Evolutionary conservation across 2,797 vertebrate species (phyloP).

Genomic region (Tiaroga cobitis): DNA sequence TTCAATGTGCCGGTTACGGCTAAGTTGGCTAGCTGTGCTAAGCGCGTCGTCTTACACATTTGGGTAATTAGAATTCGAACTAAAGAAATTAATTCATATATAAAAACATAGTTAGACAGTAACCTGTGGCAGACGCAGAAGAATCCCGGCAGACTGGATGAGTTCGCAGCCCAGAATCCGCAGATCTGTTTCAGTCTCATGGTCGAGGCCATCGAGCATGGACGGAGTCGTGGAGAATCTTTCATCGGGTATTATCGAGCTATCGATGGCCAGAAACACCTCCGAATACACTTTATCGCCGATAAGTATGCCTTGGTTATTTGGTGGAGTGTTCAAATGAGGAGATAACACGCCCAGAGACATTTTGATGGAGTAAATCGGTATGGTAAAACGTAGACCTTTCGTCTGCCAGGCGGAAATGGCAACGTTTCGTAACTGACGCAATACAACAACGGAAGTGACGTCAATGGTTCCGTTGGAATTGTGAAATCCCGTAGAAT

Average conservation of each 20-base stretch:
- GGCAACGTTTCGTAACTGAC: constrained; percentile 37
- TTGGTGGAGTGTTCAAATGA: constrained; percentile 67
- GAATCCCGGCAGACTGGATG: constrained; percentile 85
- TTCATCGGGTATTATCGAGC: constrained; percentile 94
- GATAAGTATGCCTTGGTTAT: constrained; percentile 89
- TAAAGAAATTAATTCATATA: not conserved
- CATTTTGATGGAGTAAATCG: constrained; percentile 42
- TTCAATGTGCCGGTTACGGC: not conserved
- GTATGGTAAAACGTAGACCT: constrained; percentile 20
- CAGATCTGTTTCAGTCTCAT: constrained; percentile 82
- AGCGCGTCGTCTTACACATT: not conserved
- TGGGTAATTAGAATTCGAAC: too few species aligned
- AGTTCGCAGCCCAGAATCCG: constrained; percentile 86
- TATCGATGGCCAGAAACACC: constrained; percentile 93
- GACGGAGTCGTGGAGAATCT: constrained; percentile 87
- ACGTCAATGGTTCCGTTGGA: not conserved
- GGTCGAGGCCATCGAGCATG: constrained; percentile 84
- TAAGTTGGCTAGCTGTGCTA: constrained; percentile 23
- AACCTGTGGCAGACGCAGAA: constrained; percentile 82
- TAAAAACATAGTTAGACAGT: not conserved
- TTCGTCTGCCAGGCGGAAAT: constrained; percentile 44
- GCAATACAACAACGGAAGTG: constrained; percentile 26
- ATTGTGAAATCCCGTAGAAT: not conserved
- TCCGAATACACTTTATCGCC: constrained; percentile 94
- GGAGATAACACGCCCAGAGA: constrained; percentile 63